Evolutionary conservation across 2,797 vertebrate species (phyloP).

Genomic region (Sebastiscus tertius): DNA sequence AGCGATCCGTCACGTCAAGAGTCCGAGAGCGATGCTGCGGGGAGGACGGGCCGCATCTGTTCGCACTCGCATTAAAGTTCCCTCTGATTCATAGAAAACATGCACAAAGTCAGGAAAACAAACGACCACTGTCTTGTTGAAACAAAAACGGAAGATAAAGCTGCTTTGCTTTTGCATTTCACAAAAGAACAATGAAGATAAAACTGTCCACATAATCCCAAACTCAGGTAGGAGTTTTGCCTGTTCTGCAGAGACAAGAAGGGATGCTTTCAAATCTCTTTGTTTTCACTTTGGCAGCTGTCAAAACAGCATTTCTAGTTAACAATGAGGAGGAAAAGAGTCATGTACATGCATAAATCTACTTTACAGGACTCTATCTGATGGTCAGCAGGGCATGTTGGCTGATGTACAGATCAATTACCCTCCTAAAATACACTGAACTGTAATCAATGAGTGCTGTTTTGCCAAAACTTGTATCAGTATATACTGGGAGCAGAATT

Average conservation of each 20-base stretch:
- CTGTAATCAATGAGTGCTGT: not conserved
- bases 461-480: not conserved
- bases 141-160: conserved; percentile 23
- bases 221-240: not conserved
- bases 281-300: not conserved
- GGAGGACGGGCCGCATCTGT: conserved; percentile 43
- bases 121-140: not conserved
- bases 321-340: not conserved
- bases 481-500: not conserved
- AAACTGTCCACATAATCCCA: not conserved
- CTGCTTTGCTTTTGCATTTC: conserved; percentile 5
- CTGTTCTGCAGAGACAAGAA: conserved; percentile 3
- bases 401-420: not conserved
- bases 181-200: conserved; percentile 16
- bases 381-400: not conserved
- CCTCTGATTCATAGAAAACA: conserved; percentile 30
- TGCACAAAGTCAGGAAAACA: conserved; percentile 23
- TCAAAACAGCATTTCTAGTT: not conserved
- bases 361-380: not conserved
- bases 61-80: conserved; percentile 18
- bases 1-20: conserved; percentile 59
- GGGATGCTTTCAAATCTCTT: not conserved
- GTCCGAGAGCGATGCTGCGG: conserved; percentile 27
- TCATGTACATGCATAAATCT: not conserved
- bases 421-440: not conserved